Conservation (phyloP, 2,113 vertebrate species). For the Amblyopsis rosae region DNA sequence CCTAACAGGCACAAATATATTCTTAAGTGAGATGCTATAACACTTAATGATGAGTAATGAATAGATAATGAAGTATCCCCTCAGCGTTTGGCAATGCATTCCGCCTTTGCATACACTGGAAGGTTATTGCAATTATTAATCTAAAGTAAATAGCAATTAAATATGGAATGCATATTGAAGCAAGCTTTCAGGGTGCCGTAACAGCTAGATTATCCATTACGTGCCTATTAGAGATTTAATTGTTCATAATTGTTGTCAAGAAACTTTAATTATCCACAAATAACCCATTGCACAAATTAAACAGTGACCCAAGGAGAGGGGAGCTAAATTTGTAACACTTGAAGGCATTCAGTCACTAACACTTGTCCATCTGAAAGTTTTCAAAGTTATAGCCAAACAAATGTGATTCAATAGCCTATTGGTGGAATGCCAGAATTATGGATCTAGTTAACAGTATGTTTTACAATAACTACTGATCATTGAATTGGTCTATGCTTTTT, state of each 20-base stretch:
- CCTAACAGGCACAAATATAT: conserved; percentile 22
- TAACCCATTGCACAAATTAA: conserved; percentile 43
- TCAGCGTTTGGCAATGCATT: conserved; percentile 31
- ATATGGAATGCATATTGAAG: conserved; percentile 62
- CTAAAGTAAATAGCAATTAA: conserved; percentile 64
- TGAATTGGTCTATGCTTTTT: too few relatives aligned
- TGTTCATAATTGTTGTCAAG: conserved; percentile 58
- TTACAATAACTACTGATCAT: too few relatives aligned
- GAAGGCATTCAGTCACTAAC: not conserved
- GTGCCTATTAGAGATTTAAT: conserved; percentile 61
- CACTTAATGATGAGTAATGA: conserved; percentile 57
- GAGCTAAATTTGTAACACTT: not conserved
- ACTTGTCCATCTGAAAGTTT: not conserved
- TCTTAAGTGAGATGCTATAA: conserved; percentile 42
- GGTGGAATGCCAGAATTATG: not conserved
- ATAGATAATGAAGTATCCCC: conserved; percentile 57
- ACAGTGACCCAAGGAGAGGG: conserved; percentile 11
- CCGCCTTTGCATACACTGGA: conserved; percentile 37
- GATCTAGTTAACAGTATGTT: too few relatives aligned
- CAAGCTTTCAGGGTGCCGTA: conserved; percentile 51
- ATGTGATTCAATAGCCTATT: not conserved
- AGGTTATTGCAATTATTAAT: conserved; percentile 67
- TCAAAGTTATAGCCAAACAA: not conserved
- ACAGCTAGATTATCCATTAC: conserved; percentile 63
- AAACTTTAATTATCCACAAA: conserved; percentile 57